phyloP scores from a whole-genome alignment of 2,888 invertebrate genomes.

The Taphrorychus bicolor region DNA sequence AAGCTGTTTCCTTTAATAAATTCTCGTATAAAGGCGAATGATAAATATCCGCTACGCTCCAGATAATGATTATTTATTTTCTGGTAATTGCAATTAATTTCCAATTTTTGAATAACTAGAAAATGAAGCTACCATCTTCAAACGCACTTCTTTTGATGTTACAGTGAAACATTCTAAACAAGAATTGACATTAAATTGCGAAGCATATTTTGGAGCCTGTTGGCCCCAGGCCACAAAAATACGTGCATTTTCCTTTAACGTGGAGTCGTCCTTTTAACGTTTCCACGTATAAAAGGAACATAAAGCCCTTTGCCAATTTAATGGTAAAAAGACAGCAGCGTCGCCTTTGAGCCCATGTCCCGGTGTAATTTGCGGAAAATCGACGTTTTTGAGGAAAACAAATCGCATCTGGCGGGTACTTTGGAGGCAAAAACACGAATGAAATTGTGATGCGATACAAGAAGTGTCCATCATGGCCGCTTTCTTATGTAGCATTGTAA shows the following conservation, averaged over 20 bases:
- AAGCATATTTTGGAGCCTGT: slow-evolving; percentile 8
- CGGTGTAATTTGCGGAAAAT: slow-evolving; percentile 27
- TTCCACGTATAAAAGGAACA: background rate
- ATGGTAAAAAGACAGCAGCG: slow-evolving; percentile 3
- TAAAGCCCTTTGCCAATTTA: slow-evolving; percentile 6
- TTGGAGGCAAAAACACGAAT: background rate
- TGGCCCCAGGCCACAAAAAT: slow-evolving; percentile 16
- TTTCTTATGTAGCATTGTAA: background rate
- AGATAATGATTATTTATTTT: background rate
- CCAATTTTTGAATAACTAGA: background rate
- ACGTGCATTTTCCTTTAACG: slow-evolving; percentile 21
- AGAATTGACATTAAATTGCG: background rate
- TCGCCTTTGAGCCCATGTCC: slow-evolving; percentile 13
- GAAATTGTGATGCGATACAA: background rate
- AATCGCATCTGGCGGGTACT: slow-evolving; percentile 6
- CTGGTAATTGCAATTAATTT: background rate
- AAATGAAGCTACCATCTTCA: no score
- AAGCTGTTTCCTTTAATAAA: slow-evolving; percentile 3
- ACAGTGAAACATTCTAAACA: no score
- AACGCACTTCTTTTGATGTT: no score
- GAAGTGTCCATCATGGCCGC: no score
- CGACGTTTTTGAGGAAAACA: slow-evolving; percentile 24
- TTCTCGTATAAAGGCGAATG: background rate
- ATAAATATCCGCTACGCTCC: slow-evolving; percentile 1
- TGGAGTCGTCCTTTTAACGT: background rate